Base-by-base conservation (phyloP, 2,888 invertebrate species). In the Lordiphosa andalusiaca region DNA sequence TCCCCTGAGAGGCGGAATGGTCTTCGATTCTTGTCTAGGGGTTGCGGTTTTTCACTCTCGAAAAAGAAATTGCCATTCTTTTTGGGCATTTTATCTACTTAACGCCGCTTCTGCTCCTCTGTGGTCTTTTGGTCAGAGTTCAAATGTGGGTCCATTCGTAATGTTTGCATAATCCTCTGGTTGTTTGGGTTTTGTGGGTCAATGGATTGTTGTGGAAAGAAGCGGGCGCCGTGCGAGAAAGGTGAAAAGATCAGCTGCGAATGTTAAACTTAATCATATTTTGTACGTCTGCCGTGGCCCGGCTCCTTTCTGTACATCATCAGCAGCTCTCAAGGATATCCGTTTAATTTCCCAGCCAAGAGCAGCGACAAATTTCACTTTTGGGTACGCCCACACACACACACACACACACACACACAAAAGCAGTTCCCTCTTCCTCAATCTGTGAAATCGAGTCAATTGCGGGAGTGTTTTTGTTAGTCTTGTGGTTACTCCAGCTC, bases 371-470 rank as follows among this genome's bases (percentile, higher is more conserved):
- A 60, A 60, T 49, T 57, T 54, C 48, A 46, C 37, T 56, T 50
- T 48, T 40, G 37, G 44, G 47, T 38, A 54, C 56, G n/a, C 0
- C 6, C 23, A 36, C 55, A 69, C 63, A 57, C 16, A 16, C 16
- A 16, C 55, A 69, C 63, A 57, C 16, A 16, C 16, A 16, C 23
- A 36, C 55, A 69, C 63, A 57, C 16, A 16, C 16, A 16, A n/a
- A 58, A 53, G 36, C 56, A 47, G 23, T 46, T 30, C 13, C 41
- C 35, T 33, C 38, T 35, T 16, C 48, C 70, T 50, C 67, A 55
- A 64, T 73, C 70, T 67, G 73, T 67, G 50, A 71, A 73, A 67
- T 70, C 56, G 70, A 71, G 71, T 77, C 84, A 75, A 80, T 85
- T 84, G 75, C 59, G 68, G 78, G 65, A 58, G 64, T 68, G 71